phyloP scores from a whole-genome alignment of 2,888 invertebrate species.

The Nymphalis urticae region DNA sequence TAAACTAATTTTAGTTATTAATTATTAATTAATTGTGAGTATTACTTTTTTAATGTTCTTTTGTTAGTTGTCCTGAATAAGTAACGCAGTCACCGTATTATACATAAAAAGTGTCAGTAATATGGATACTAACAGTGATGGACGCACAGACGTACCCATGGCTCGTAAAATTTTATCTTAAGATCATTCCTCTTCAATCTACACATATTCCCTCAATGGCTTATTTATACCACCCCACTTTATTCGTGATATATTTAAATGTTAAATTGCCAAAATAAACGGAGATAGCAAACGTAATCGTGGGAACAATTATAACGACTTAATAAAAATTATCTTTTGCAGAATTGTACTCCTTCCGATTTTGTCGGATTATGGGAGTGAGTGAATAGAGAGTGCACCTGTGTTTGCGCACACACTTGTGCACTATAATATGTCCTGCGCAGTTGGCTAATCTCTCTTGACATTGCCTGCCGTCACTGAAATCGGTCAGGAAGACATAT shows the following conservation, averaged over 20 bases:
- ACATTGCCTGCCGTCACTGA: too few species aligned
- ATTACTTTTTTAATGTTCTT: too few species aligned
- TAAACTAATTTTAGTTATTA: too few species aligned
- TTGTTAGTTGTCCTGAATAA: too few species aligned
- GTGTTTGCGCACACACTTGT: too few species aligned
- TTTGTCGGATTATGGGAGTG: too few species aligned
- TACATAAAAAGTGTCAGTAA: neutral
- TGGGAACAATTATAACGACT: neutral
- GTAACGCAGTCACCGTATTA: too few species aligned
- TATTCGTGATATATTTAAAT: conserved; percentile 1
- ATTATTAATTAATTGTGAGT: too few species aligned
- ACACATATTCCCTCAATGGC: conserved; percentile 27
- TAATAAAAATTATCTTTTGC: neutral
- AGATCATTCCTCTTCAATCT: conserved; percentile 45
- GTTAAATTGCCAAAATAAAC: neutral
- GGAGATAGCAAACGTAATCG: neutral
- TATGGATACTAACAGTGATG: conserved; percentile 26
- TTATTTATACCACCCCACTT: conserved; percentile 32
- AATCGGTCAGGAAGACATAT: too few species aligned
- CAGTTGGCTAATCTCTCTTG: too few species aligned
- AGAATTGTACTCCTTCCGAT: neutral
- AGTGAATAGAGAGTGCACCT: too few species aligned
- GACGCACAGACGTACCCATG: conserved; percentile 32
- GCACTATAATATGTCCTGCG: too few species aligned
- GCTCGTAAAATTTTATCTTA: conserved; percentile 64